Evolutionary conservation across 2,113 vertebrate genomes (phyloP).

Genomic region (Pomatorhinus ruficollis): DNA sequence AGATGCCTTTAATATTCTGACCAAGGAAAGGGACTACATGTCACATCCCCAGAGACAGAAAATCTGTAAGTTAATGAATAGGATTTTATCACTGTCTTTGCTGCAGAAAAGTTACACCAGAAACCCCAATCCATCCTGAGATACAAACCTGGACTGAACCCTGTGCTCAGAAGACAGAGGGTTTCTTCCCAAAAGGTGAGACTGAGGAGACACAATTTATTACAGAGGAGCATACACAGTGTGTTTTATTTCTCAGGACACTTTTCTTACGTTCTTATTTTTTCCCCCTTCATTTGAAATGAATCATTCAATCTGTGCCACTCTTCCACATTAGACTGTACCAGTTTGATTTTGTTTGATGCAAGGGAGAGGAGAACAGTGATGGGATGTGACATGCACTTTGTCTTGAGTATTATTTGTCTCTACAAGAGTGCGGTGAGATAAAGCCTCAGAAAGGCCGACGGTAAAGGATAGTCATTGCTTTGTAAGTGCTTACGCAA

Average conservation of each 20-base stretch:
- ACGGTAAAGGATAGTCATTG: not conserved
- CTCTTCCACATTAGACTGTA: not conserved
- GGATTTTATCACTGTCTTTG: not conserved
- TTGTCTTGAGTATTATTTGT: constrained; percentile 45
- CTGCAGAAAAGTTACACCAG: not conserved
- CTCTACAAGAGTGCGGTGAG: not conserved
- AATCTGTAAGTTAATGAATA: not conserved
- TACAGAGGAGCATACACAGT: not conserved
- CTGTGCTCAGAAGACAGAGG: not conserved
- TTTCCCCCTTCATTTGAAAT: constrained; percentile 22
- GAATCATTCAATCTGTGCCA: constrained; percentile 29
- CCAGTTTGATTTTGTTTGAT: constrained; percentile 39
- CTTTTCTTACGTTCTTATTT: not conserved
- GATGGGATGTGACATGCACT: not conserved
- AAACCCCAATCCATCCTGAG: not conserved
- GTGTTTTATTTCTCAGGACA: not conserved
- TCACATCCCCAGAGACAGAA: not conserved
- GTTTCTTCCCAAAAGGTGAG: not conserved
- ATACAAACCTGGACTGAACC: not conserved
- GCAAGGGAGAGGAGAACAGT: not conserved
- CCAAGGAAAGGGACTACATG: not conserved
- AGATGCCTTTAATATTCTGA: not conserved
- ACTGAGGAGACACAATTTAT: not conserved
- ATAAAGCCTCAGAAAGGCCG: not conserved
- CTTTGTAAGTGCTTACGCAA: not conserved